Conservation (phyloP, 1,140 invertebrate species). For the Oncopodura yosiiana region DNA sequence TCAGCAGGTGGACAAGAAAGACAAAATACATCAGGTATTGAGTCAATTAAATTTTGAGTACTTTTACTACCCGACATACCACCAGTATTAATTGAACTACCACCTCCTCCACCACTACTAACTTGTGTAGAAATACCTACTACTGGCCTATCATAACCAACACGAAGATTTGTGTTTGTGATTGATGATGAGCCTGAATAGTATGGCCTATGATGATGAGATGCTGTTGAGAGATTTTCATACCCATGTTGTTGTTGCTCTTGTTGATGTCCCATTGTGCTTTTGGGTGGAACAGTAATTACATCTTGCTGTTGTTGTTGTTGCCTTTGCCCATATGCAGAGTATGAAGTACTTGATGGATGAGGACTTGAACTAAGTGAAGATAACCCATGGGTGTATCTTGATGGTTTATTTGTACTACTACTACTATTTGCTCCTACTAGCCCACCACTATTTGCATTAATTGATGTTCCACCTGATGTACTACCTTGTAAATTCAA, state of each 20-base stretch:
- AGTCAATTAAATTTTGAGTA: conserved; percentile 29
- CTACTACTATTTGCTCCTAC: neutral
- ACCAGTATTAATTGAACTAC: neutral
- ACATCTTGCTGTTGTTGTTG: conserved; percentile 14
- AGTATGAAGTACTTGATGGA: conserved; percentile 14
- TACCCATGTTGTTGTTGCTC: neutral
- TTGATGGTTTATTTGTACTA: conserved; percentile 27
- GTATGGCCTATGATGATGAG: conserved; percentile 1
- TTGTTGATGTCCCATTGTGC: neutral
- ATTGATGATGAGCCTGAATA: conserved; percentile 8
- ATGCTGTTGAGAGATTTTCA: conserved; percentile 2
- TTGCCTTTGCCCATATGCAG: conserved; percentile 13
- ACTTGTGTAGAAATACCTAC: neutral
- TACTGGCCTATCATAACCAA: conserved; percentile 4
- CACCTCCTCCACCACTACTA: conserved; percentile 3
- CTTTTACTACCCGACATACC: conserved; percentile 25
- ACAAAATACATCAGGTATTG: conserved; percentile 37
- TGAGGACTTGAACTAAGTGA: conserved; percentile 13
- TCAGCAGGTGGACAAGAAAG: conserved; percentile 38
- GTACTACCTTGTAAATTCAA: conserved; percentile 18
- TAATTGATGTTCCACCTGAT: neutral
- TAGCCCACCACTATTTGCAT: neutral
- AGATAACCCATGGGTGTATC: conserved; percentile 25
- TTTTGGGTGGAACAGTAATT: conserved; percentile 28
- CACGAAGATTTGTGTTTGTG: conserved; percentile 1